Evolutionary conservation across 2,888 invertebrate species (phyloP).

Genomic region (Calliphora vomitoria): DNA sequence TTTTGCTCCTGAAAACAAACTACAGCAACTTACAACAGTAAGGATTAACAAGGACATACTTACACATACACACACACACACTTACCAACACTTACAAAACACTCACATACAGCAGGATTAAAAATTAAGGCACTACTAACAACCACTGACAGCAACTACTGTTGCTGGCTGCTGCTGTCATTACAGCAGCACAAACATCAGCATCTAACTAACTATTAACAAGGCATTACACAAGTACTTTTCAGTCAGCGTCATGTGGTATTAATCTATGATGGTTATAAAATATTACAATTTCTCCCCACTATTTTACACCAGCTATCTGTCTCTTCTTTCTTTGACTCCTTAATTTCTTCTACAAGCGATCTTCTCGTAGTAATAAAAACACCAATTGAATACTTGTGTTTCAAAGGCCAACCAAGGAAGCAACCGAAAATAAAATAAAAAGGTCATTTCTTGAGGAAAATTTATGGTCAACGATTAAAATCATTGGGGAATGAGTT

Average conservation of each 20-base stretch:
- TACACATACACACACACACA: constrained; percentile 14
- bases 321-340: background rate
- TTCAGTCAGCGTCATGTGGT: constrained; percentile 58
- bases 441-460: background rate
- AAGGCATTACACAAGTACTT: constrained; percentile 51
- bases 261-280: constrained; percentile 62
- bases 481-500: constrained; percentile 29
- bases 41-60: constrained; percentile 50
- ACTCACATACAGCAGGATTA: constrained; percentile 42
- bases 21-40: constrained; percentile 29
- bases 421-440: background rate
- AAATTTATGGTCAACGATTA: constrained; percentile 44
- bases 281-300: constrained; percentile 38
- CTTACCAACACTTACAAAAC: constrained; percentile 12
- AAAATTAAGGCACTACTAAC: constrained; percentile 58
- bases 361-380: background rate
- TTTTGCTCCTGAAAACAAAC: constrained; percentile 41
- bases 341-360: background rate
- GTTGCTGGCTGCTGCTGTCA: constrained; percentile 4
- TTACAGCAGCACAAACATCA: background rate
- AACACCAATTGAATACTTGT: background rate
- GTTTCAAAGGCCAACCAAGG: background rate
- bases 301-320: constrained; percentile 3
- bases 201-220: constrained; percentile 33
- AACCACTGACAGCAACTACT: constrained; percentile 32